A percentile compares a stretch with the other conserved stretches of the same genome.
Conservation (phyloP, 2,888 invertebrate species). For the Lampropteryx suffumata region DNA sequence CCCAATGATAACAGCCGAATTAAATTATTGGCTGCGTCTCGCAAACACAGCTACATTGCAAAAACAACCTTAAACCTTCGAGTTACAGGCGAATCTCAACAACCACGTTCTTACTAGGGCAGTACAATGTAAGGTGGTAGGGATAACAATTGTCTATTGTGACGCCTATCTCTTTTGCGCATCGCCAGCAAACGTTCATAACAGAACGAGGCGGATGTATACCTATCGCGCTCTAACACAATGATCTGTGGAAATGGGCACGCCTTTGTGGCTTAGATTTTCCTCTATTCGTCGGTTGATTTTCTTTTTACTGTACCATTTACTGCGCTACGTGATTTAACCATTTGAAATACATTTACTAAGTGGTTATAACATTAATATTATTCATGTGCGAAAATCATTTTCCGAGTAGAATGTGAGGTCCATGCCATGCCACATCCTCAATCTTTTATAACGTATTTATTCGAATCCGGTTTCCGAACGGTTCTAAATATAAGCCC, state of each 20-base stretch:
- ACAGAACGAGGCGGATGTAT: constrained; percentile 51
- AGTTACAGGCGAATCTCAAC: constrained; percentile 45
- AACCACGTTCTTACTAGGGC: constrained; percentile 55
- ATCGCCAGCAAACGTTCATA: constrained; percentile 59
- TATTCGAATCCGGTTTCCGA: too few relatives aligned
- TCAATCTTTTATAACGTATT: too few relatives aligned
- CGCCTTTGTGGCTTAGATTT: constrained; percentile 69
- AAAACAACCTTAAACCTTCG: constrained; percentile 39
- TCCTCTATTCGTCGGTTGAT: constrained; percentile 63
- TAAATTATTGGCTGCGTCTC: constrained; percentile 72
- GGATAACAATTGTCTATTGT: constrained; percentile 83
- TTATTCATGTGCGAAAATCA: too few relatives aligned
- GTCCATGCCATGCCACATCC: too few relatives aligned
- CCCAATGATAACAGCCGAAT: constrained; percentile 72
- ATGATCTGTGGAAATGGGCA: constrained; percentile 61
- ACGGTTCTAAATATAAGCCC: too few relatives aligned
- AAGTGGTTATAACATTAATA: too few relatives aligned
- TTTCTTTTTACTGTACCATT: constrained; percentile 32
- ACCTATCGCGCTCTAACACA: constrained; percentile 57
- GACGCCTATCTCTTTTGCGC: constrained; percentile 77
- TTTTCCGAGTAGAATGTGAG: too few relatives aligned
- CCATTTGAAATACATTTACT: too few relatives aligned
- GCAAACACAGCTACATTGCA: constrained; percentile 37
- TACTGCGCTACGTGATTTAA: too few relatives aligned
- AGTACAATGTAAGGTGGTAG: constrained; percentile 56